A percentile compares a stretch with the other conserved stretches of the same genome.
These are phyloP conservation scores for Formica selysi DNA, from an alignment of 1,140 invertebrate genomes.

Conservation along the genomic window DNA sequence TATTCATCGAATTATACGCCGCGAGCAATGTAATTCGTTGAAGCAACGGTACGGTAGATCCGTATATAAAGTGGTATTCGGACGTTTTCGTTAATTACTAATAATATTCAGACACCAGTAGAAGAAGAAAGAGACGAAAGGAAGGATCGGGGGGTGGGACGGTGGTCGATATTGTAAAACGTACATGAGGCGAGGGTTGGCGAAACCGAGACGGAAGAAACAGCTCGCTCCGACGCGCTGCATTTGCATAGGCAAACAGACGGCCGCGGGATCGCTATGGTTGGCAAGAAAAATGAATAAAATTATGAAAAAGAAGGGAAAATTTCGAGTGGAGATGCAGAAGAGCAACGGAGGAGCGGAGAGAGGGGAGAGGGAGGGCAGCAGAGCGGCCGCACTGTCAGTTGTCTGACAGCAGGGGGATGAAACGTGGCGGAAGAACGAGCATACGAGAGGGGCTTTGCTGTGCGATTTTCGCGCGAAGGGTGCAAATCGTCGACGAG, in stretches of 20 bases:
- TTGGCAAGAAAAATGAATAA: slow-evolving; percentile 87
- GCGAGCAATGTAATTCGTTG: slow-evolving; percentile 42
- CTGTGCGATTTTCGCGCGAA: slow-evolving; percentile 75
- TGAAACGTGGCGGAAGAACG: slow-evolving; percentile 81
- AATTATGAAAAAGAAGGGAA: slow-evolving; percentile 80
- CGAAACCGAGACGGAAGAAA: slow-evolving; percentile 55
- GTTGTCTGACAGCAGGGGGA: slow-evolving; percentile 78
- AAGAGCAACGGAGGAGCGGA: slow-evolving; percentile 15
- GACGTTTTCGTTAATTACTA: slow-evolving; percentile 85
- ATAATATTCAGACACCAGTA: slow-evolving; percentile 85
- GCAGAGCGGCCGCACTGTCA: slow-evolving; percentile 50
- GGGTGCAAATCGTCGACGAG: slow-evolving; percentile 77
- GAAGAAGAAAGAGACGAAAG: slow-evolving; percentile 48
- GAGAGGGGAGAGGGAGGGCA: not conserved
- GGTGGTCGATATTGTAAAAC: slow-evolving; percentile 55
- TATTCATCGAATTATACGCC: slow-evolving; percentile 53
- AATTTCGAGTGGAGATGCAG: slow-evolving; percentile 63
- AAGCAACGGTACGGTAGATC: not conserved
- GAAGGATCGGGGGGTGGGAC: slow-evolving; percentile 11
- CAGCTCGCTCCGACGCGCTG: slow-evolving; percentile 65
- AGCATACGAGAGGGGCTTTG: slow-evolving; percentile 68
- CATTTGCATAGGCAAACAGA: slow-evolving; percentile 86
- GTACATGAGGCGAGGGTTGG: slow-evolving; percentile 54
- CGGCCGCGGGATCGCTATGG: slow-evolving; percentile 74
- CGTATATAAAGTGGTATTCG: slow-evolving; percentile 28